A percentile compares a stretch with the other conserved stretches of the same genome.
These are phyloP conservation scores for Proterorhinus semilunaris DNA, from an alignment of 2,113 vertebrate species.

Conservation along the genomic window DNA sequence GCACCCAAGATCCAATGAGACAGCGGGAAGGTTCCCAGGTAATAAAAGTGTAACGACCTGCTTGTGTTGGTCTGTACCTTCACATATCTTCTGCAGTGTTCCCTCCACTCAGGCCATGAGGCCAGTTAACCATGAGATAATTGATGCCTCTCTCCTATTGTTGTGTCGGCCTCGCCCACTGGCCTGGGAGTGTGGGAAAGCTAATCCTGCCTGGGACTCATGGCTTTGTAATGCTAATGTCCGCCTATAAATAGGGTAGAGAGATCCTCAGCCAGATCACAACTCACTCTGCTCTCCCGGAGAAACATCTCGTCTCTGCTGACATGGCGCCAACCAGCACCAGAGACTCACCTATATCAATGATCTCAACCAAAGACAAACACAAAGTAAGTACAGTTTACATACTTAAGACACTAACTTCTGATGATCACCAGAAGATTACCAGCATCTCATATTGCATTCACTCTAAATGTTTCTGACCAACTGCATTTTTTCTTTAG, in stretches of 20 bases:
- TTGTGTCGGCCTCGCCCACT: constrained; percentile 54
- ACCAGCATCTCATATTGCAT: not conserved
- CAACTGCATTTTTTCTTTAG: constrained; percentile 48
- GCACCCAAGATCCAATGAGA: constrained; percentile 38
- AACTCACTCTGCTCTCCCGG: constrained; percentile 40
- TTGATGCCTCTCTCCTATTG: constrained; percentile 67
- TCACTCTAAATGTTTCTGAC: constrained; percentile 18
- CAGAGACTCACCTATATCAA: constrained; percentile 30
- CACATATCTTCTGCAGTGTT: constrained; percentile 32
- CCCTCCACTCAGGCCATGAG: constrained; percentile 38
- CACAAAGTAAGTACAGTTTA: constrained; percentile 58
- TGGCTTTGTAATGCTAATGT: constrained; percentile 72
- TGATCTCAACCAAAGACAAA: constrained; percentile 63
- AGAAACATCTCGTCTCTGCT: constrained; percentile 31
- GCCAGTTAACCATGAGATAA: constrained; percentile 65
- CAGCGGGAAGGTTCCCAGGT: constrained; percentile 56
- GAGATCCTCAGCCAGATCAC: constrained; percentile 38
- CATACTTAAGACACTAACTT: constrained; percentile 34
- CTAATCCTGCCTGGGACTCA: constrained; percentile 69
- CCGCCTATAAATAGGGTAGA: constrained; percentile 62
- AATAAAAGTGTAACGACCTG: constrained; percentile 62
- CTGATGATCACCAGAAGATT: constrained; percentile 10
- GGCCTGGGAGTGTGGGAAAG: constrained; percentile 71
- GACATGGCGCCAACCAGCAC: constrained; percentile 56
- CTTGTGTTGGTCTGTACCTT: constrained; percentile 44